Conservation (phyloP, 2,888 invertebrate species). For the Drosophila ochracea region DNA sequence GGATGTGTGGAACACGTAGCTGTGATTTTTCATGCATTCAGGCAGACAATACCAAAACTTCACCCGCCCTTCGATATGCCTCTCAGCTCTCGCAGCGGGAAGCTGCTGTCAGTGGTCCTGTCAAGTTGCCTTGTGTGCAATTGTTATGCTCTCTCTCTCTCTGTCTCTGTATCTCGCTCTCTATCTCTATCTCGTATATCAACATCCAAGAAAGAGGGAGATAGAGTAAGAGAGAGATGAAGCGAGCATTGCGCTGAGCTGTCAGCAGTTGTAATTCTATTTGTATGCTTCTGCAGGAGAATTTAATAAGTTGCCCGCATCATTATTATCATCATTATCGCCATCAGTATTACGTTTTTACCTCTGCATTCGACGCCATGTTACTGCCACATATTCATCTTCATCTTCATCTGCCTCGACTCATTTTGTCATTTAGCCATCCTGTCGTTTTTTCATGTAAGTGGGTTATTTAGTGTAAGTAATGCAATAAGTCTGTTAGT, state of each 20-base stretch:
- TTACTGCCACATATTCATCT: background rate
- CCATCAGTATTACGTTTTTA: slow-evolving; percentile 44
- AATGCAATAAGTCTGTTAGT: slow-evolving; percentile 79
- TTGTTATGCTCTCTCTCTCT: slow-evolving; percentile 19
- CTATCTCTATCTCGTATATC: background rate
- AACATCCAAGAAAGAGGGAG: background rate
- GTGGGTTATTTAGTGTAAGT: slow-evolving; percentile 79
- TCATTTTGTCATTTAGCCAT: slow-evolving; percentile 7
- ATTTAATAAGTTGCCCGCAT: slow-evolving; percentile 75
- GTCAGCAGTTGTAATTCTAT: slow-evolving; percentile 65
- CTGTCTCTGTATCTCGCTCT: background rate
- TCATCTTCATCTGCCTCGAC: slow-evolving; percentile 2
- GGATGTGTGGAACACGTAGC: slow-evolving; percentile 33
- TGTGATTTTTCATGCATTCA: slow-evolving; percentile 62
- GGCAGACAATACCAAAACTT: slow-evolving; percentile 50
- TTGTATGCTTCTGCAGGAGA: slow-evolving; percentile 48
- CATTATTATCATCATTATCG: slow-evolving; percentile 68
- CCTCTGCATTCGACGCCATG: slow-evolving; percentile 5
- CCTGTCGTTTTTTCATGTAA: slow-evolving; percentile 55
- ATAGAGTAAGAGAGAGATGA: no score
- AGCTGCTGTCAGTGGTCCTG: slow-evolving; percentile 54
- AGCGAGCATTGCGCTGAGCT: slow-evolving; percentile 11
- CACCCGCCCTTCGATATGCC: slow-evolving; percentile 1
- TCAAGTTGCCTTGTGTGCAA: slow-evolving; percentile 52
- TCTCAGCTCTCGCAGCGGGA: slow-evolving; percentile 1